Evolutionary conservation across 2,113 vertebrate species (phyloP), one percentile per base, ranked within the genome.

Genomic region (Elephas maximus): DNA sequence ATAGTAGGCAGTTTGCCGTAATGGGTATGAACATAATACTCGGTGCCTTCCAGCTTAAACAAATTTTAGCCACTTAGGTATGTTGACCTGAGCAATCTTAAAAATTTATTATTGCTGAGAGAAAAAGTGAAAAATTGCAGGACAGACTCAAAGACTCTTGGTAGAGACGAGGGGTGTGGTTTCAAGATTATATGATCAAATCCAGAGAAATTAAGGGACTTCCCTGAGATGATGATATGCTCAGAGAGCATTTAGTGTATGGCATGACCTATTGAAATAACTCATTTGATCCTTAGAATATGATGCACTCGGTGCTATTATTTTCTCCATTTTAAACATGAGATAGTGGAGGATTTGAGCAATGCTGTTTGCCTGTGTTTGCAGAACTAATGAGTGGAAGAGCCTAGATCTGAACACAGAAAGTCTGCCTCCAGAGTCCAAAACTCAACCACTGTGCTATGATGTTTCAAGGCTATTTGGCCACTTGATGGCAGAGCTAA

Each of bases 151-250:
- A 48, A 74, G 67, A 33, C 28, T 41, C 11, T 26, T 48, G 12
- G 28, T 57, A 18, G 30, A 3, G 11, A 65, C 6, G 33, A 37
- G 15, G 2, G 8, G 0, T 20, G 2, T n/a, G 8, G 10, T 24
- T 74, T 57, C 8, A n/a, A 28, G 30, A 60, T 20, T 18, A 24
- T 71, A 6, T 60, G 30, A 51, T 86, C 2, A 69, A 89, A 37
- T 78, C 30, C 62, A 41, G 30, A 76, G 48, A n/a, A 37, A 11
- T 53, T 37, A 53, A 44, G 8, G 74, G 45, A 79, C n/a, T 48
- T 0, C 8, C 8, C 21, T 37, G 30, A 86, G 63, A 44, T 28
- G 6, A 74, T 3, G 3, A 23, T n/a, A 24, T 80, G 51, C 63
- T 62, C 37, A 73, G 4, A 23, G 9, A 11, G 11, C 17, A 37